These are phyloP conservation scores for Harpegnathos saltator DNA, from an alignment of 1,140 invertebrate genomes.

Conservation along the genomic window DNA sequence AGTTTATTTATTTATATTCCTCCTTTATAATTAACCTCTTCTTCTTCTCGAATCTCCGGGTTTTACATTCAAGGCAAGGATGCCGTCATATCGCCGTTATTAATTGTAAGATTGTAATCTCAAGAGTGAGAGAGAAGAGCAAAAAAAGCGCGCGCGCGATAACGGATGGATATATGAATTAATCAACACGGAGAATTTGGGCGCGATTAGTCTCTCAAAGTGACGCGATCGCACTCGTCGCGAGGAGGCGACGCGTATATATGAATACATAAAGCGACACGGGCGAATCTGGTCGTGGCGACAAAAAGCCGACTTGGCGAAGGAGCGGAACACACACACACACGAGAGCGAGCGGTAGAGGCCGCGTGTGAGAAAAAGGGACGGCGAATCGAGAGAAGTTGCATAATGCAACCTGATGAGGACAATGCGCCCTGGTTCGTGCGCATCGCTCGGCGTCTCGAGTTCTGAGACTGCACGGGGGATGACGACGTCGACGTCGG, in stretches of 20 bases:
- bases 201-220: background rate
- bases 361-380: constrained; percentile 5
- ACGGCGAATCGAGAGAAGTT: constrained; percentile 61
- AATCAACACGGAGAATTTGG: constrained; percentile 15
- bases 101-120: too few relatives aligned
- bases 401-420: constrained; percentile 66
- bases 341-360: background rate
- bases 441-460: constrained; percentile 66
- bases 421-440: constrained; percentile 67
- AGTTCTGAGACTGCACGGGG: constrained; percentile 59
- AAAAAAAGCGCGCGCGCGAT: too few relatives aligned
- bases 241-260: background rate
- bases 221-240: constrained; percentile 26
- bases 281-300: constrained; percentile 21
- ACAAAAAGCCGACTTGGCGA: constrained; percentile 45
- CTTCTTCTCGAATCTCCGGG: too few relatives aligned
- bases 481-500: constrained; percentile 50
- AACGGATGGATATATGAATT: background rate
- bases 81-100: too few relatives aligned
- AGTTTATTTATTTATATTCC: too few relatives aligned
- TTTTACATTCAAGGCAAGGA: too few relatives aligned
- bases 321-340: constrained; percentile 4
- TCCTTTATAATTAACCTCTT: too few relatives aligned
- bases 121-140: too few relatives aligned
- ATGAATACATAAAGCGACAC: constrained; percentile 42